Conservation (phyloP, 2,797 vertebrate species). For the Pipistrellus nathusii region DNA sequence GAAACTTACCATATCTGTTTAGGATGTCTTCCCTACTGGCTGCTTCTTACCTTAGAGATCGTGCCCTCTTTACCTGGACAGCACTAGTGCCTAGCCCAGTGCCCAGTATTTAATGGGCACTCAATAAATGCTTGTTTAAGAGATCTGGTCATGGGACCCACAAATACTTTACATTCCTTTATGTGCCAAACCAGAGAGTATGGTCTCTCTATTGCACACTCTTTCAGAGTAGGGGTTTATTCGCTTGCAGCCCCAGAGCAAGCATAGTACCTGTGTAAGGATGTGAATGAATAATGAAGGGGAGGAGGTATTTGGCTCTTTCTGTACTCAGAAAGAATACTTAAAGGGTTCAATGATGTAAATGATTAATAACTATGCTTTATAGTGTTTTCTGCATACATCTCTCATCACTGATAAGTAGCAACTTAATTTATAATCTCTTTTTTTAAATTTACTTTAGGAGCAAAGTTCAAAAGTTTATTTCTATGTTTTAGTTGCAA, state of each 20-base stretch:
- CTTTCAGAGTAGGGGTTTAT: not conserved
- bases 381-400: not conserved
- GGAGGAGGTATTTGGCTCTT: not conserved
- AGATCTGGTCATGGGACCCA: not conserved
- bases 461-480: not conserved
- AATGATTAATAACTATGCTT: not conserved
- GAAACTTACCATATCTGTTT: not conserved
- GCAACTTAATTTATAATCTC: constrained; percentile 21
- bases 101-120: not conserved
- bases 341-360: not conserved
- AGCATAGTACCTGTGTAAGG: not conserved
- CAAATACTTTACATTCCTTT: not conserved
- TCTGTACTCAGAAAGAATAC: not conserved
- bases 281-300: not conserved
- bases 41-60: not conserved
- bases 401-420: not conserved
- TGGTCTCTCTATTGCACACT: not conserved
- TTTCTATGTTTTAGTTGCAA: constrained; percentile 31
- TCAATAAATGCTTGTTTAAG: not conserved
- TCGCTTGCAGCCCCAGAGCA: not conserved
- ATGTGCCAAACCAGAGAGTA: not conserved
- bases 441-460: not conserved
- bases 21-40: not conserved
- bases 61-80: not conserved
- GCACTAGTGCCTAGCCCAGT: not conserved